Percentiles rank a stretch among this genome's conserved stretches.
phyloP scores from a whole-genome alignment of 2,797 vertebrate species.

The Pelochelys cantorii region DNA sequence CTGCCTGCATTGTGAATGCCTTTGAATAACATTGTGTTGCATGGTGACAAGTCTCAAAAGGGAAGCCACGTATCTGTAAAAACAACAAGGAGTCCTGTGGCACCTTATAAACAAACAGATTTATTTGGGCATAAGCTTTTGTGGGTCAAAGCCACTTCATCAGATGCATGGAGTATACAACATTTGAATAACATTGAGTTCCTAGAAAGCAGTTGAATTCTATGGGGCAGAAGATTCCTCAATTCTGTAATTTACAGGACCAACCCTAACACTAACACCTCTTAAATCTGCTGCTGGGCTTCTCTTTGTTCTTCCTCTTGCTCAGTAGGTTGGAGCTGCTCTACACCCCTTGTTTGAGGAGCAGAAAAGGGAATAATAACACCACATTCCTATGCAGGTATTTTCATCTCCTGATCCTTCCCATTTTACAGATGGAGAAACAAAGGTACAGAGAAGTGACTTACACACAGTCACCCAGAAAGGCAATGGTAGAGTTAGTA shows the following conservation, averaged over 20 bases:
- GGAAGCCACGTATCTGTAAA: too few relatives aligned
- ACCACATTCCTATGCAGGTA: background rate
- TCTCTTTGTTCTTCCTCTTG: background rate
- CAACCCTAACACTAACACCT: background rate
- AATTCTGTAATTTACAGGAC: background rate
- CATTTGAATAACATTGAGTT: background rate
- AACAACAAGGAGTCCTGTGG: too few relatives aligned
- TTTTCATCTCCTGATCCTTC: background rate
- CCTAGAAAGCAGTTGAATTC: background rate
- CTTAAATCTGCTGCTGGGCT: background rate
- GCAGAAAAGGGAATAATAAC: background rate
- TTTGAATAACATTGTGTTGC: background rate
- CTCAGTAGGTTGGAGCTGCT: background rate
- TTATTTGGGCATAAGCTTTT: too few relatives aligned
- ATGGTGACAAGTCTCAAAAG: too few relatives aligned
- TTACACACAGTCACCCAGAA: background rate
- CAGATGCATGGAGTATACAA: too few relatives aligned
- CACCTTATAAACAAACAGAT: too few relatives aligned
- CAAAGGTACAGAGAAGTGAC: background rate
- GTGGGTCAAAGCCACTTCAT: too few relatives aligned
- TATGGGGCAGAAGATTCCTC: background rate
- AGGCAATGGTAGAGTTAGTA: background rate
- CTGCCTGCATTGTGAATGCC: background rate
- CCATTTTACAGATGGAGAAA: background rate
- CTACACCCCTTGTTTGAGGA: background rate